Percentiles rank a stretch among this genome's conserved stretches.
Conservation (phyloP, 2,888 invertebrate genomes). For the Cheilosia vernalis region DNA sequence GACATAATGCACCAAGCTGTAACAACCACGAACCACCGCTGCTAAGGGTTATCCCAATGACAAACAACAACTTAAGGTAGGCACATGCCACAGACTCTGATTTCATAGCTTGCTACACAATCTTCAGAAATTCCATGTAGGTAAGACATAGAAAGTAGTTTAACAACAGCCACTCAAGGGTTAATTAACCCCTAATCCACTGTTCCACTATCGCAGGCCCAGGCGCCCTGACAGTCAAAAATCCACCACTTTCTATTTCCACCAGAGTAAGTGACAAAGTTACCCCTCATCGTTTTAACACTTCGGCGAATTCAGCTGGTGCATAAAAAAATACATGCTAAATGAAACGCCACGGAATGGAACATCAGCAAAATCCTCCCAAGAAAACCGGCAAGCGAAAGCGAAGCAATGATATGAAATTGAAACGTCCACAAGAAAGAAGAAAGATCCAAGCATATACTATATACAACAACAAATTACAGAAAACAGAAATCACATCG, state of each 20-base stretch:
- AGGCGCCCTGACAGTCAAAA: background rate
- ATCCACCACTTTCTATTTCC: background rate
- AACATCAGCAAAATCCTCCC: background rate
- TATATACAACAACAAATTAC: slow-evolving; percentile 2
- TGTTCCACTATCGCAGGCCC: no score
- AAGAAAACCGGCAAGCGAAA: slow-evolving; percentile 33
- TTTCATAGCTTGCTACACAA: background rate
- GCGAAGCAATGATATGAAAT: background rate
- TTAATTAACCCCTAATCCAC: slow-evolving; percentile 47
- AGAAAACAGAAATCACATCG: background rate
- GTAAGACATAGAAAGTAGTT: background rate
- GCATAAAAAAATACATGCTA: background rate
- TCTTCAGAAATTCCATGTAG: background rate
- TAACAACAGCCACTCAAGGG: slow-evolving; percentile 22
- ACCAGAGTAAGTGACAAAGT: background rate
- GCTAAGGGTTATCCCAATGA: background rate
- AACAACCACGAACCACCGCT: background rate
- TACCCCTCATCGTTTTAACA: slow-evolving; percentile 9
- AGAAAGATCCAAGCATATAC: background rate
- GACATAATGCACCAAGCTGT: background rate
- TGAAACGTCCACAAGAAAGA: no score
- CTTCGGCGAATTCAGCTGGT: slow-evolving; percentile 30
- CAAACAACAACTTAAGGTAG: background rate
- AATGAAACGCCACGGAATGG: slow-evolving; percentile 5
- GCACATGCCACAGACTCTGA: background rate